Evolutionary conservation across 2,797 vertebrate species (phyloP), one percentile per base, ranked within the genome.

Genomic region (Falco peregrinus): DNA sequence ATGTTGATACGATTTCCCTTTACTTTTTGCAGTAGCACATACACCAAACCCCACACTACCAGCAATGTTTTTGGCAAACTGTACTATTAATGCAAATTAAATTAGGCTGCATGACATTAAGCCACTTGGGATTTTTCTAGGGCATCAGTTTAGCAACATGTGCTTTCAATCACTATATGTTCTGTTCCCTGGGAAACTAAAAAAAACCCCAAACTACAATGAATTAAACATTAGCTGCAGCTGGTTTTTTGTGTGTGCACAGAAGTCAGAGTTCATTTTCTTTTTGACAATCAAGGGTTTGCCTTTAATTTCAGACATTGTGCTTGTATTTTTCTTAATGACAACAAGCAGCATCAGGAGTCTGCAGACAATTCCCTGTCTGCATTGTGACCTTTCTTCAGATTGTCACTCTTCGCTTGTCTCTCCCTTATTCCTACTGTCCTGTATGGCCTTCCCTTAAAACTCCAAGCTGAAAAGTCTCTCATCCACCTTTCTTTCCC

Each of bases 81-180:
- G 33, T 89, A 92, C 50, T 93, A 97, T 94, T 91, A 93, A 93
- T 91, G 79, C 61, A 94, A 97, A 95, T 95, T 96, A 91, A 96
- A 90, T 97, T 97, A 97, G 76, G 56, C 91, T 96, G 90, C 43
- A 95, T 87, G 94, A 94, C 93, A 96, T 95, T 95, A 96, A 96
- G 78, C 54, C 81, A 89, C 86, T 92, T 97, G 95, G 89, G 96
- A 91, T 83, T 96, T 95, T 97, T 98, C 97, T 97, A 98, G 96
- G 85, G 69, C 87, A 96, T 95, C 96, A 93, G 83, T 95, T 97
- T 96, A 92, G 84, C 50, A 96, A 95, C 98, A 98, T 97, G 59
- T 98, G 97, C 74, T 98, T 98, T 97, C 95, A 97, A 97, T 98
- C 96, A 87, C 95, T 97, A 39, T 97, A 97, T 82, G 71, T 97